Conservation (phyloP, 2,113 vertebrate species). For the Hystrix brachyura region DNA sequence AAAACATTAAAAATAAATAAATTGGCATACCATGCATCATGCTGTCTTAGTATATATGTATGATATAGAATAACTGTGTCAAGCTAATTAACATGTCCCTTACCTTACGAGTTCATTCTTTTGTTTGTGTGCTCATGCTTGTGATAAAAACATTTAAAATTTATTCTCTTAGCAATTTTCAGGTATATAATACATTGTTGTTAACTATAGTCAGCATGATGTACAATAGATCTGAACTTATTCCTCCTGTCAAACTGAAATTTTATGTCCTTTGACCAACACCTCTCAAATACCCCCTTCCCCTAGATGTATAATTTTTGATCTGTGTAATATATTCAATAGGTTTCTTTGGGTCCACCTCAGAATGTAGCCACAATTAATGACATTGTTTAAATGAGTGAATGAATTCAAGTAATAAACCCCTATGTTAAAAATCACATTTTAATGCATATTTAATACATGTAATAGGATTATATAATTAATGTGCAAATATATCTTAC, state of each 20-base stretch:
- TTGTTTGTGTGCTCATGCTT: neutral
- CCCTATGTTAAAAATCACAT: conserved; percentile 43
- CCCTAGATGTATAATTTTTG: neutral
- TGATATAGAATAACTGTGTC: neutral
- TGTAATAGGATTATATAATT: neutral
- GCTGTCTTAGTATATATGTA: neutral
- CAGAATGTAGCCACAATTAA: neutral
- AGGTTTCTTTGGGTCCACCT: neutral
- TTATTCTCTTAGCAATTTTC: neutral
- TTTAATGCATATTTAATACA: neutral
- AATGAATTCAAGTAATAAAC: conserved; percentile 37
- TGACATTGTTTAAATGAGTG: conserved; percentile 48
- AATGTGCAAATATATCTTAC: neutral
- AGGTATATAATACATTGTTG: neutral
- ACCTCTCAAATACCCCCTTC: neutral
- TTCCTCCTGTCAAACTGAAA: neutral
- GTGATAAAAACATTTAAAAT: neutral
- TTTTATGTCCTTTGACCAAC: neutral
- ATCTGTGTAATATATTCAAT: neutral
- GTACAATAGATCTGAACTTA: neutral
- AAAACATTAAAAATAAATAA: neutral
- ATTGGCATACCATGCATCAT: neutral
- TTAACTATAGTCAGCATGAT: neutral
- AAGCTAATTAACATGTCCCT: neutral
- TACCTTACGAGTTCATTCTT: neutral